Evolutionary conservation across 2,113 vertebrate genomes (phyloP).

Genomic region (Spermophilus dauricus): DNA sequence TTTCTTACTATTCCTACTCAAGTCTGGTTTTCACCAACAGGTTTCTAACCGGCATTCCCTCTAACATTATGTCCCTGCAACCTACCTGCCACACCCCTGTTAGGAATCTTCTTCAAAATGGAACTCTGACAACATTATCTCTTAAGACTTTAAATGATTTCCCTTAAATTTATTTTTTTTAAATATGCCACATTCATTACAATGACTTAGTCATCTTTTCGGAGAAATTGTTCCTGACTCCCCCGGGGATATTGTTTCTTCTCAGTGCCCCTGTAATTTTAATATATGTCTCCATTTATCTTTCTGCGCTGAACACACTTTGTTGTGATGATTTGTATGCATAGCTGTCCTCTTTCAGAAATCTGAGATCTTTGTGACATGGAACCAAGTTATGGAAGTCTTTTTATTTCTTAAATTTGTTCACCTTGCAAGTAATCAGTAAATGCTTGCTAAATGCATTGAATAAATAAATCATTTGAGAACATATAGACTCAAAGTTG

Average conservation of each 20-base stretch:
- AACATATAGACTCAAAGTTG: not conserved
- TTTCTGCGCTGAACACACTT: not conserved
- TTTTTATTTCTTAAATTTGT: not conserved
- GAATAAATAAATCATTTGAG: not conserved
- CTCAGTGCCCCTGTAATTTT: not conserved
- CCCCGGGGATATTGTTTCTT: not conserved
- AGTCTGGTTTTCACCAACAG: not conserved
- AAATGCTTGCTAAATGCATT: not conserved
- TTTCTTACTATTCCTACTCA: not conserved
- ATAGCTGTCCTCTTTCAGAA: not conserved
- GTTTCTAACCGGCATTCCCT: not conserved
- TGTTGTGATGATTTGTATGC: not conserved
- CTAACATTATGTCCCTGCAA: not conserved
- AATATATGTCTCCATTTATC: not conserved
- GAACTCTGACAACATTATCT: not conserved
- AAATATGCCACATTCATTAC: not conserved
- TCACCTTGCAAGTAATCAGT: constrained; percentile 10
- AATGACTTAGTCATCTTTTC: not conserved
- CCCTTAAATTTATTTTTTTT: not conserved
- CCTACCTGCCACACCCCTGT: not conserved
- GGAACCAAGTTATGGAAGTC: not conserved
- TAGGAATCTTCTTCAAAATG: not conserved
- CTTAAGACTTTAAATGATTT: not conserved
- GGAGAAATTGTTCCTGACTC: not conserved
- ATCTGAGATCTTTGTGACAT: not conserved